Evolutionary conservation across 1,140 invertebrate species (phyloP).

Genomic region (Chlorops oryzae): DNA sequence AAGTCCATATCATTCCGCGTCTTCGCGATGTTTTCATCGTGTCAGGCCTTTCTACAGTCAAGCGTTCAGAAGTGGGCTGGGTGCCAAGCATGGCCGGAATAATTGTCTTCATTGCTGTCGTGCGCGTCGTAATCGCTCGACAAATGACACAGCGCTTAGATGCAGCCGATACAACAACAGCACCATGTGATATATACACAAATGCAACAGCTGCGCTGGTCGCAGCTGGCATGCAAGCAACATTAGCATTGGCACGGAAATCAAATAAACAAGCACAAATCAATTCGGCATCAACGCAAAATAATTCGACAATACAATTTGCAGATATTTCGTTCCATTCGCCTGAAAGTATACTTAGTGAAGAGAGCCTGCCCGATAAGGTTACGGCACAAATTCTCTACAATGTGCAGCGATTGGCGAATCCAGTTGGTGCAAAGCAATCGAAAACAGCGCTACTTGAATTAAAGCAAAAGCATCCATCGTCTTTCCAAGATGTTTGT

Average conservation of each 20-base stretch:
- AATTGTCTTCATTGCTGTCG: slow-evolving; percentile 39
- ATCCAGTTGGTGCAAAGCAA: slow-evolving; percentile 62
- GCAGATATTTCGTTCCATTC: slow-evolving; percentile 42
- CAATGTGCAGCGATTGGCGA: slow-evolving; percentile 60
- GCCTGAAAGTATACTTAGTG: slow-evolving; percentile 43
- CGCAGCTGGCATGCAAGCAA: slow-evolving; percentile 26
- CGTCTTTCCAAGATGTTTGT: slow-evolving; percentile 80
- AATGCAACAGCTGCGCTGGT: slow-evolving; percentile 27
- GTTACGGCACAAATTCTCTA: slow-evolving; percentile 55
- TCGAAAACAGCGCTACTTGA: slow-evolving; percentile 64
- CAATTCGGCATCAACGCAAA: not conserved
- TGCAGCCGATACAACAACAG: slow-evolving; percentile 7
- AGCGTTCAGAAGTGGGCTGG: slow-evolving; percentile 29
- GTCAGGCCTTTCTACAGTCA: slow-evolving; percentile 37
- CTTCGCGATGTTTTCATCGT: slow-evolving; percentile 40
- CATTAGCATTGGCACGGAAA: slow-evolving; percentile 15
- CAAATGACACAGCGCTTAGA: slow-evolving; percentile 12
- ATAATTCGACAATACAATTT: slow-evolving; percentile 19
- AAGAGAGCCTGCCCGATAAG: slow-evolving; percentile 39
- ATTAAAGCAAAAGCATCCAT: slow-evolving; percentile 80
- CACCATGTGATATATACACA: slow-evolving; percentile 31
- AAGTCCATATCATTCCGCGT: no score
- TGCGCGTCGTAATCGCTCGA: slow-evolving; percentile 23
- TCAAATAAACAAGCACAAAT: not conserved
- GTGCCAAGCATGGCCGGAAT: slow-evolving; percentile 32